phyloP scores from a whole-genome alignment of 2,113 vertebrate species.

The Actinemys pallida region DNA sequence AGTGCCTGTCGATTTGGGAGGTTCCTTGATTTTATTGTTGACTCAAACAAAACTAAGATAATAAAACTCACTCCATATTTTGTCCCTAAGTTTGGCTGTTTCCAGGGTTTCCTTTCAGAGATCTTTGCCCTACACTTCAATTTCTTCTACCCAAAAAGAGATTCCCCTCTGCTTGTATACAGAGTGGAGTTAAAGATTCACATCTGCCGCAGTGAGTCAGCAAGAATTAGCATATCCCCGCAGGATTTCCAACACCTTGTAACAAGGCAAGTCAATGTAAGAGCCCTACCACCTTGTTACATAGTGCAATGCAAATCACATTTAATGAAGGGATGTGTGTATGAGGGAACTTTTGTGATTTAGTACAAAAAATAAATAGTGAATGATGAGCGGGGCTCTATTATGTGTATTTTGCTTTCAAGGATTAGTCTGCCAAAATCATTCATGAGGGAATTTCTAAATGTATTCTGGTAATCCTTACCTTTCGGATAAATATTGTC shows the following conservation, averaged over 20 bases:
- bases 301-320: background rate
- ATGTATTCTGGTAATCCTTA: constrained; percentile 43
- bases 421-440: background rate
- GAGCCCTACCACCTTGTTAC: background rate
- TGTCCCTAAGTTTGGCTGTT: constrained; percentile 21
- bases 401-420: background rate
- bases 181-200: constrained; percentile 49
- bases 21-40: constrained; percentile 9
- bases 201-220: constrained; percentile 33
- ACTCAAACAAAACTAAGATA: constrained; percentile 14
- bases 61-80: constrained; percentile 17
- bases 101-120: constrained; percentile 58
- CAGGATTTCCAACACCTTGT: constrained; percentile 5
- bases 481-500: constrained; percentile 37
- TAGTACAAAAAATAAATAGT: constrained; percentile 1
- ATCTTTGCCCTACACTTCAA: constrained; percentile 43
- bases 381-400: background rate
- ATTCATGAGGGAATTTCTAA: background rate
- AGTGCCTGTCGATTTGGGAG: background rate
- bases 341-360: background rate
- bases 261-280: constrained; percentile 34
- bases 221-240: constrained; percentile 21
- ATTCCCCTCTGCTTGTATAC: constrained; percentile 18
- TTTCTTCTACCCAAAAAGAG: constrained; percentile 44
- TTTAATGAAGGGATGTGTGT: constrained; percentile 27